Evolutionary conservation across 2,797 vertebrate species (phyloP).

Genomic region (Centropyge bicolor): DNA sequence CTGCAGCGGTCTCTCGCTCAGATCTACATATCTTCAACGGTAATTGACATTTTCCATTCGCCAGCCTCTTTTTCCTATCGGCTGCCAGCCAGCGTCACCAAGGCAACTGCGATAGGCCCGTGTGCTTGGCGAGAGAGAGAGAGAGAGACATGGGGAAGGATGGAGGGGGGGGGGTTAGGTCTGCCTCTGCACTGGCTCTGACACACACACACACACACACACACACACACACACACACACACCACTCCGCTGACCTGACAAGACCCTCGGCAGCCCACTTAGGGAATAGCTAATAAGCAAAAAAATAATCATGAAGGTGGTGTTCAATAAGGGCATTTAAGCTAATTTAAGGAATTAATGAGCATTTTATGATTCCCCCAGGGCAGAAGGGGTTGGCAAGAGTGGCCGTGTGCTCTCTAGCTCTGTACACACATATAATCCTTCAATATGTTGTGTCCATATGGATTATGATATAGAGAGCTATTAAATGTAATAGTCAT

Average conservation of each 20-base stretch:
- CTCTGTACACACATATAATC: conserved; percentile 75
- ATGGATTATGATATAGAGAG: conserved; percentile 69
- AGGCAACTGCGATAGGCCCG: conserved; percentile 86
- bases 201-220: conserved; percentile 29
- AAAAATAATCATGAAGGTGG: conserved; percentile 79
- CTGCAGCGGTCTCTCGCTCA: conserved; percentile 64
- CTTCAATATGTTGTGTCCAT: conserved; percentile 74
- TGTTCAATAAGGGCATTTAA: conserved; percentile 81
- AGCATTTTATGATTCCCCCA: conserved; percentile 77
- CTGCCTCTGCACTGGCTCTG: conserved; percentile 60
- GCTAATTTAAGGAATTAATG: conserved; percentile 83
- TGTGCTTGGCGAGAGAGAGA: conserved; percentile 62
- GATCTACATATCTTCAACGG: conserved; percentile 87
- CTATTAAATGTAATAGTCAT: conserved; percentile 58
- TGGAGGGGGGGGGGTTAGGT: conserved; percentile 25
- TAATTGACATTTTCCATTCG: conserved; percentile 99
- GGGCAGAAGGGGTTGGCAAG: conserved; percentile 56
- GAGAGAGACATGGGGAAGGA: conserved; percentile 34
- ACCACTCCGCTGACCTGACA: conserved; percentile 72
- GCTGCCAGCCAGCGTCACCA: conserved; percentile 87
- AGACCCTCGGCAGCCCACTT: conserved; percentile 70
- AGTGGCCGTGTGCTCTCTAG: conserved; percentile 63
- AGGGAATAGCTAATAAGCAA: conserved; percentile 81
- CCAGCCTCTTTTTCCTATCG: conserved; percentile 86
- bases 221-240: conserved; percentile 37